phyloP scores from a whole-genome alignment of 2,113 vertebrate genomes.

The Hippocampus mohnikei region DNA sequence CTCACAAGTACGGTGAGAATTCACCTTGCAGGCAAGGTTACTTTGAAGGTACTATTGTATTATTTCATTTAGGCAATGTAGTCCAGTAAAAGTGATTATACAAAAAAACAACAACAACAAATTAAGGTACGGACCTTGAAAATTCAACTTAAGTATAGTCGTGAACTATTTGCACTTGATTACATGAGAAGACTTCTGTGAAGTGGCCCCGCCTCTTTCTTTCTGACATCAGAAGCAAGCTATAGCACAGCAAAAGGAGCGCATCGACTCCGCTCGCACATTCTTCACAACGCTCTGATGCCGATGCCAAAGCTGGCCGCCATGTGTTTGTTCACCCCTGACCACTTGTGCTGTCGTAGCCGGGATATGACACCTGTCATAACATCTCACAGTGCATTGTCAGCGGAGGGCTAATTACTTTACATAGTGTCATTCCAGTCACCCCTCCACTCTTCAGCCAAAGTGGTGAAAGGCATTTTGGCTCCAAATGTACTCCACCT shows the following conservation, averaged over 20 bases:
- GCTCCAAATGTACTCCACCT: constrained; percentile 15
- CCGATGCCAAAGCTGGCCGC: constrained; percentile 48
- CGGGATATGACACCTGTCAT: constrained; percentile 69
- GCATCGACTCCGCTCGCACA: constrained; percentile 13
- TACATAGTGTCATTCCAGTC: constrained; percentile 34
- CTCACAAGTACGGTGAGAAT: no score
- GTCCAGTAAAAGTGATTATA: no score
- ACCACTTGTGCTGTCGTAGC: constrained; percentile 48
- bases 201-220: constrained; percentile 1
- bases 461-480: constrained; percentile 35
- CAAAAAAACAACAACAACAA: no score
- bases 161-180: no score
- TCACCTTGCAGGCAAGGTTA: no score
- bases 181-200: no score
- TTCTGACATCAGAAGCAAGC: constrained; percentile 34
- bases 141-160: no score
- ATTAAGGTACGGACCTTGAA: no score
- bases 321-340: constrained; percentile 66
- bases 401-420: constrained; percentile 59
- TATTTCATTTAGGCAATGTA: no score
- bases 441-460: constrained; percentile 8
- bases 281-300: constrained; percentile 33
- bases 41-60: no score
- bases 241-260: not conserved
- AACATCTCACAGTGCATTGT: constrained; percentile 58